Evolutionary conservation across 1,140 invertebrate species (phyloP).

Genomic region (Philopotamus ludificatus): DNA sequence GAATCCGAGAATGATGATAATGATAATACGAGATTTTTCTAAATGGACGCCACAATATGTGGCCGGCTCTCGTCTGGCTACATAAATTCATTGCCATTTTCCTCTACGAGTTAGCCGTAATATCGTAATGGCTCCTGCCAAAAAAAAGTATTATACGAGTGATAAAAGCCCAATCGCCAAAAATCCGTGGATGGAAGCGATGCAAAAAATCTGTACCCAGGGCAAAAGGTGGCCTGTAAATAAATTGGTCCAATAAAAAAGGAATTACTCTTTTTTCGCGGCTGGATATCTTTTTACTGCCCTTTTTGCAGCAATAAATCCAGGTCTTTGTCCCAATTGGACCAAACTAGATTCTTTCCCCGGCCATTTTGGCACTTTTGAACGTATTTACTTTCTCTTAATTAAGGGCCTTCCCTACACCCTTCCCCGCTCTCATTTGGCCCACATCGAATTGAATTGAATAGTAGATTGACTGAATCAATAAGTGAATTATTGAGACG

Average conservation of each 20-base stretch:
- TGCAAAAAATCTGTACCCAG: slow-evolving; percentile 15
- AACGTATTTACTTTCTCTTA: slow-evolving; percentile 24
- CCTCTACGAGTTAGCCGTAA: no score
- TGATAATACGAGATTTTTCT: no score
- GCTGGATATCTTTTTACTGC: slow-evolving; percentile 25
- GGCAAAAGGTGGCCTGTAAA: slow-evolving; percentile 27
- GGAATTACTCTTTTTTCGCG: slow-evolving; percentile 32
- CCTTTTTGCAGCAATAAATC: slow-evolving; percentile 29
- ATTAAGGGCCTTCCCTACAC: neutral
- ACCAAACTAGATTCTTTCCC: neutral
- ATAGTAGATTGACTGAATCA: no score
- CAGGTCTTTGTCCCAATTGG: slow-evolving; percentile 24
- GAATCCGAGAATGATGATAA: no score
- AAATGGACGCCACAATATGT: no score
- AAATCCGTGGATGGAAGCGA: neutral
- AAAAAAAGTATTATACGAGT: no score
- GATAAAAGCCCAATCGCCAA: neutral
- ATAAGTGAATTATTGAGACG: no score
- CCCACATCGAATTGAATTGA: neutral
- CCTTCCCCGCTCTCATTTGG: neutral
- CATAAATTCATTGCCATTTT: no score
- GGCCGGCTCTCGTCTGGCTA: no score
- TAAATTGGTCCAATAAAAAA: slow-evolving; percentile 34
- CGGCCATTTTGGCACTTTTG: slow-evolving; percentile 2
- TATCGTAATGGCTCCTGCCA: no score